Evolutionary conservation across 2,888 invertebrate species (phyloP), one percentile per base, ranked within the genome.

Genomic region (Oxyscelio sp.): DNA sequence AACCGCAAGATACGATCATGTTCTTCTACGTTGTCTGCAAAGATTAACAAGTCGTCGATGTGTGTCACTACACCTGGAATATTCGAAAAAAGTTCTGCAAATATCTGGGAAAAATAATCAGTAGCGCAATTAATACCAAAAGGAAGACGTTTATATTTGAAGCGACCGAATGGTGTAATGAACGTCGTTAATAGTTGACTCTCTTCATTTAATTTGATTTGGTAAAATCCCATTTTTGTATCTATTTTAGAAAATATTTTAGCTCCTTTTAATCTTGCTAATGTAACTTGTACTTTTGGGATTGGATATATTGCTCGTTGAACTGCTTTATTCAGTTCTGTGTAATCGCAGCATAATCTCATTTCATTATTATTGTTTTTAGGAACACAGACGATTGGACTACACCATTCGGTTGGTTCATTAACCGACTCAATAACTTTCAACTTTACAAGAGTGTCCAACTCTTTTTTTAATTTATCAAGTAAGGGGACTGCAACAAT

Each of bases 381-480:
- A 5, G 86, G 87, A 0, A 90, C 91, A 1, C 90, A 87, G 1
- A 94, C 93, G 71, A 93, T 91, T 0, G 90, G 90, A 8, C 90
- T 87, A 75, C 91, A 92, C 92, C 92, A 93, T 1, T 88, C 90
- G 0, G 91, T 92, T 4, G 90, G 89, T 66, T 85, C 79, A 13
- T 90, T 83, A 0, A 93, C 89, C 4, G 83, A 65, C 22, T 83
- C 83, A 40, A 93, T 92, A 2, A 92, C 88, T 1, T 80, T 89
- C 38, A 85, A 27, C 11, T 79, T 68, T 50, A 85, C 77, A 88
- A 93, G 87, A 58, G 77, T 80, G 13, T 89, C 71, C 15, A 94
- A 56, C 85, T 93, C 90, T n/a, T 58, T 22, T 83, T 91, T 90
- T 6, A 93, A 83, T 65, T 89, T 86, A 15, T 85, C 54, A 50